Evolutionary conservation across 1,140 invertebrate genomes (phyloP).

Genomic region (Papilio glaucus): DNA sequence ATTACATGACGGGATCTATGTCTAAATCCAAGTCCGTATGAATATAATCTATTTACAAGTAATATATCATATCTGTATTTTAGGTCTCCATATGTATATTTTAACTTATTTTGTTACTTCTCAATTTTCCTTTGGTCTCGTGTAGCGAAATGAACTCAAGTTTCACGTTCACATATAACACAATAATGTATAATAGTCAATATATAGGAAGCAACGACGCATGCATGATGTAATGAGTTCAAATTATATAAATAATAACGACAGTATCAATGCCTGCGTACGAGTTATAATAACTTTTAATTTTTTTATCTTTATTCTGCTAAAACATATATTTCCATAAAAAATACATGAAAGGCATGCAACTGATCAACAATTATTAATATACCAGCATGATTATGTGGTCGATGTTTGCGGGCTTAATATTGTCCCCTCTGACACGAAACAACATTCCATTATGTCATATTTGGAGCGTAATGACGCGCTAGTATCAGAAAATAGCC

Average conservation of each 20-base stretch:
- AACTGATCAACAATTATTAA: slow-evolving; percentile 43
- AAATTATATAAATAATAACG: slow-evolving; percentile 9
- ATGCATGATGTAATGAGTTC: slow-evolving; percentile 11
- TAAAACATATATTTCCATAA: slow-evolving; percentile 18
- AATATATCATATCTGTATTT: no score
- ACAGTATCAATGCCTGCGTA: background rate
- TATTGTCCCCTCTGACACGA: slow-evolving; percentile 52
- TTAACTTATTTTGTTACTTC: background rate
- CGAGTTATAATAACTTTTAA: background rate
- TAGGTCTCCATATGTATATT: background rate
- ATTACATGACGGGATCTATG: no score
- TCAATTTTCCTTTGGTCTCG: background rate
- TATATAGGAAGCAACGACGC: background rate
- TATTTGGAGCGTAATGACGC: slow-evolving; percentile 58
- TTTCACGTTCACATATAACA: background rate
- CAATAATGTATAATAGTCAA: background rate
- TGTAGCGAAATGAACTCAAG: background rate
- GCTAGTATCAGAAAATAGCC: slow-evolving; percentile 54
- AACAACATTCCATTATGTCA: slow-evolving; percentile 54
- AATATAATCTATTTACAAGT: no score
- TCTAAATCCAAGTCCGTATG: no score
- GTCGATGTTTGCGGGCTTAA: slow-evolving; percentile 45
- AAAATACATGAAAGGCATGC: slow-evolving; percentile 19
- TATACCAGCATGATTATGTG: slow-evolving; percentile 43
- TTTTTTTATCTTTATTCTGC: background rate